Evolutionary conservation across 2,113 vertebrate species (phyloP).

Genomic region (Sigmodon hispidus): DNA sequence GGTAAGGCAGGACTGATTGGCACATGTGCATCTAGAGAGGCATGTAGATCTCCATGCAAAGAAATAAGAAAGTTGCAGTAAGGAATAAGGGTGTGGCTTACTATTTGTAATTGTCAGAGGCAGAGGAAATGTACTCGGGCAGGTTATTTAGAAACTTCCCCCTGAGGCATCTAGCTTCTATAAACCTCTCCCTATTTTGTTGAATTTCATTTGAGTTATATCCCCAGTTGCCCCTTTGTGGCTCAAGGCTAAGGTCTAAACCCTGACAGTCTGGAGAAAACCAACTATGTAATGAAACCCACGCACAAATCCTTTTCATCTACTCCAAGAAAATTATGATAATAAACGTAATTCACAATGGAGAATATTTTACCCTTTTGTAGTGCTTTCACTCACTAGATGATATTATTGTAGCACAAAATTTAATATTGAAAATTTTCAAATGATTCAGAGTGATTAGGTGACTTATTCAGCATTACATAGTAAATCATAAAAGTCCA

Average conservation of each 20-base stretch:
- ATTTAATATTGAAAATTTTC: background rate
- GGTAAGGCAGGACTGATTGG: background rate
- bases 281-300: conserved; percentile 11
- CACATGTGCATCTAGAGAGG: background rate
- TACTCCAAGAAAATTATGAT: background rate
- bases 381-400: background rate
- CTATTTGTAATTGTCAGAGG: background rate
- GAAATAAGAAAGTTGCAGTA: background rate
- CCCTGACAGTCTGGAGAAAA: background rate
- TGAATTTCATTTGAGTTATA: background rate
- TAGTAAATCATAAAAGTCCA: background rate
- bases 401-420: background rate
- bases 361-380: background rate
- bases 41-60: background rate
- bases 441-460: background rate
- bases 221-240: background rate
- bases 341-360: background rate
- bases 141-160: conserved; percentile 16
- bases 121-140: background rate
- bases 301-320: conserved; percentile 12
- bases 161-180: background rate
- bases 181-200: background rate
- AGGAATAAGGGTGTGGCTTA: background rate
- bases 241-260: background rate
- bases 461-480: background rate